Conservation (phyloP, 2,113 vertebrate genomes). For the Gulo gulo region DNA sequence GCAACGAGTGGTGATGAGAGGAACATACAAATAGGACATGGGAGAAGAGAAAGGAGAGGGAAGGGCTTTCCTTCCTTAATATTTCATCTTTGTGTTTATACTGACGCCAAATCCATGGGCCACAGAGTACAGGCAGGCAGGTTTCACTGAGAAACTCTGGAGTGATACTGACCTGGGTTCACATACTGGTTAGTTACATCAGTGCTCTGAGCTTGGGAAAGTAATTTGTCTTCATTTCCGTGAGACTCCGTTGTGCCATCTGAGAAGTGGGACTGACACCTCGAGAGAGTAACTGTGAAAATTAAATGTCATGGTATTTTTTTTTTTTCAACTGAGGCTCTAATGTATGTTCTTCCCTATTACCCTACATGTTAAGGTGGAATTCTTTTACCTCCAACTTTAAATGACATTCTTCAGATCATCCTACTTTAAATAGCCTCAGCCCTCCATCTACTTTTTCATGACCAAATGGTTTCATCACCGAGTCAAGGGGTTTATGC, state of each 20-base stretch:
- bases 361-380: background rate
- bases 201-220: background rate
- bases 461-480: background rate
- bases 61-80: background rate
- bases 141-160: background rate
- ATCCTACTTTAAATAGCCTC: background rate
- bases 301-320: background rate
- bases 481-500: background rate
- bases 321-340: background rate
- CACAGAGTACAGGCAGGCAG: rapidly evolving
- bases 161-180: background rate
- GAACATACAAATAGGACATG: background rate
- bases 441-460: background rate
- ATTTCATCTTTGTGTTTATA: background rate
- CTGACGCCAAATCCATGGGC: background rate
- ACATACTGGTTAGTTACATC: background rate
- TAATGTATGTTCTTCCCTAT: background rate
- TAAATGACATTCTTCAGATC: background rate
- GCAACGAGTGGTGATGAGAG: background rate
- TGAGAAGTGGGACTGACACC: background rate
- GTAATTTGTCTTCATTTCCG: background rate
- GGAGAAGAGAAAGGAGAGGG: rapidly evolving
- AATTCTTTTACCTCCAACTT: background rate
- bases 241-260: no score
- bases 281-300: background rate